These are phyloP conservation scores for Passer montanus DNA, from an alignment of 2,113 vertebrate species.

Conservation along the genomic window DNA sequence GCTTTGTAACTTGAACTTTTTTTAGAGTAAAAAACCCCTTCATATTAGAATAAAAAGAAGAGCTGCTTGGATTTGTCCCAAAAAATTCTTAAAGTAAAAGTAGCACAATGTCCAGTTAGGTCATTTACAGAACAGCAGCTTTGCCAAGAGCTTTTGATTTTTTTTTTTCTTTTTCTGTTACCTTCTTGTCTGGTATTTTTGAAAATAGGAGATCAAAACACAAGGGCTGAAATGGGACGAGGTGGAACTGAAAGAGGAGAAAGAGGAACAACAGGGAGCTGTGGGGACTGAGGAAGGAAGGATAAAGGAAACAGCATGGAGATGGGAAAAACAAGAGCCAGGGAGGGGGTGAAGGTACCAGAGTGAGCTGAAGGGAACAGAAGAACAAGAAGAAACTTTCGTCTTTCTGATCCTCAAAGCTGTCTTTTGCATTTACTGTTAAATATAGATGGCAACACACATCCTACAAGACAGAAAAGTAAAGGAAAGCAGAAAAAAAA, in stretches of 20 bases:
- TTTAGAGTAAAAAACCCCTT: not conserved
- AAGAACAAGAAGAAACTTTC: conserved; percentile 15
- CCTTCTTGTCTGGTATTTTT: not conserved
- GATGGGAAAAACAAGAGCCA: conserved; percentile 44
- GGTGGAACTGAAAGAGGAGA: conserved; percentile 19
- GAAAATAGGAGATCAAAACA: conserved; percentile 34
- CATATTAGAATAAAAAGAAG: not conserved
- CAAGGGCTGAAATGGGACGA: not conserved
- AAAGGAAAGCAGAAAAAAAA: not conserved
- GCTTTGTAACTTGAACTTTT: not conserved
- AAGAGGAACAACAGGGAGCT: conserved; percentile 44
- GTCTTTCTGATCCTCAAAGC: conserved; percentile 2
- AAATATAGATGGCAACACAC: conserved; percentile 46
- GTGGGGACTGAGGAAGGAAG: not conserved
- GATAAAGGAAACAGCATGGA: conserved; percentile 30
- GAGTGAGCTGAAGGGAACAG: conserved; percentile 13
- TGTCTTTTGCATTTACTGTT: conserved; percentile 26
- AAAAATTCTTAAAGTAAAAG: not conserved
- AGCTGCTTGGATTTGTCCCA: not conserved
- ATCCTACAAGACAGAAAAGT: not conserved
- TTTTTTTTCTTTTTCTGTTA: not conserved
- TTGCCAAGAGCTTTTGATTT: not conserved
- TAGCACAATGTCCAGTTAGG: not conserved
- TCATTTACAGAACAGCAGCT: not conserved
- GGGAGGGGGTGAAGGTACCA: not conserved